Evolutionary conservation across 2,888 invertebrate species (phyloP).

Genomic region (Lamproptera curius): DNA sequence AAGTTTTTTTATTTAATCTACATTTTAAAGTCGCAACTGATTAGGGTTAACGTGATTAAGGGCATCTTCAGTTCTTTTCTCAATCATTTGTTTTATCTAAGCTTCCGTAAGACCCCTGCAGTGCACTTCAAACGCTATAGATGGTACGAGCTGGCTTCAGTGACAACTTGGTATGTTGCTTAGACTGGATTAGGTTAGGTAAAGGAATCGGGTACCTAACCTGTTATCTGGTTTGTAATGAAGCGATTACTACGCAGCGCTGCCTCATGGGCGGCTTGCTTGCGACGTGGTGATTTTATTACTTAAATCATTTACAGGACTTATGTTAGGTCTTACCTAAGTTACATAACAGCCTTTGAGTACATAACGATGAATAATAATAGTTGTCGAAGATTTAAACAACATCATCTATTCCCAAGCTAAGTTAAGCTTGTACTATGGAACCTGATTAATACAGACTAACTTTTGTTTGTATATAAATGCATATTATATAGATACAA

Average conservation of each 20-base stretch:
- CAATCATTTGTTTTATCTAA: too few species aligned
- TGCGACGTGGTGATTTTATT: background rate
- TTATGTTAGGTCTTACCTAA: too few species aligned
- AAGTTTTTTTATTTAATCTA: background rate
- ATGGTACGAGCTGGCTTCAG: constrained; percentile 63
- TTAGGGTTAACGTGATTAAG: too few species aligned
- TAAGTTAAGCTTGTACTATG: too few species aligned
- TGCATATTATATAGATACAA: too few species aligned
- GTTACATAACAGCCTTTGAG: too few species aligned
- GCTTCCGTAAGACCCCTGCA: background rate
- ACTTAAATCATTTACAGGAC: background rate
- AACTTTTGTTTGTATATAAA: too few species aligned
- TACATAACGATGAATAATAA: too few species aligned
- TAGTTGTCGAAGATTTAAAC: too few species aligned
- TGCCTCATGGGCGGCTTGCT: background rate
- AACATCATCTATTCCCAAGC: too few species aligned
- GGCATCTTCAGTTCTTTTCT: too few species aligned
- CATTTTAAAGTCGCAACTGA: background rate
- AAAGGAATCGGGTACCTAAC: constrained; percentile 18
- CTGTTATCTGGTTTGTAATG: constrained; percentile 15
- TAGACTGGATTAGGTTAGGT: constrained; percentile 52
- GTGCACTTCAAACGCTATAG: constrained; percentile 32
- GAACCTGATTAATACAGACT: too few species aligned
- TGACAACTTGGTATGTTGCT: constrained; percentile 64
- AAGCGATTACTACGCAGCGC: constrained; percentile 10